Conservation (phyloP, 1,140 invertebrate genomes). For the Penaeus japonicus region DNA sequence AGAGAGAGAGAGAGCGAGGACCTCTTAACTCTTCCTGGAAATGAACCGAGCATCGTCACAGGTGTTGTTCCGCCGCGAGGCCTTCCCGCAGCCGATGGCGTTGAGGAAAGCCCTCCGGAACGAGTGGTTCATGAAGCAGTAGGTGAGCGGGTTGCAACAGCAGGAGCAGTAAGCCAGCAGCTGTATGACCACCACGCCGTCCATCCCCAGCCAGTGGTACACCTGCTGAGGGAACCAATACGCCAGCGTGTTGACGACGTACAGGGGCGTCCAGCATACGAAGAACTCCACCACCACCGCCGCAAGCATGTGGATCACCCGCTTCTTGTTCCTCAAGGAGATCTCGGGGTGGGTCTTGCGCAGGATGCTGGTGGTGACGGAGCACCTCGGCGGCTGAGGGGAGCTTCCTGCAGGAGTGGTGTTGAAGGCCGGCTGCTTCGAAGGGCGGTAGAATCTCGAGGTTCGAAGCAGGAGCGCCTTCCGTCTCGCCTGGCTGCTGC, state of each 20-base stretch:
- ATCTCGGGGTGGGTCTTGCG: constrained; percentile 79
- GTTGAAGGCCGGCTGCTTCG: too few relatives aligned
- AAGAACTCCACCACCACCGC: constrained; percentile 92
- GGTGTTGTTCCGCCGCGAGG: too few relatives aligned
- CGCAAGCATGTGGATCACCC: constrained; percentile 90
- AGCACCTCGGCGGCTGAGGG: too few relatives aligned
- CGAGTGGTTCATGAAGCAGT: constrained; percentile 91
- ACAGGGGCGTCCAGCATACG: constrained; percentile 90
- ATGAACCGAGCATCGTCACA: too few relatives aligned
- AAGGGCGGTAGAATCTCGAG: too few relatives aligned
- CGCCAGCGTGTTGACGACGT: constrained; percentile 82
- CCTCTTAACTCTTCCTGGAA: too few relatives aligned
- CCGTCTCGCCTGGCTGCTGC: too few relatives aligned
- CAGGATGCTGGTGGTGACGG: constrained; percentile 61
- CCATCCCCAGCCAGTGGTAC: constrained; percentile 74
- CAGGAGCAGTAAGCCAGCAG: constrained; percentile 84
- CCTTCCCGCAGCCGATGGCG: constrained; percentile 71
- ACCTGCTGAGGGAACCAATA: constrained; percentile 76
- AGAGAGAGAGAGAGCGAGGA: too few relatives aligned
- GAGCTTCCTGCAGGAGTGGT: too few relatives aligned
- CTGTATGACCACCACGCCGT: constrained; percentile 82
- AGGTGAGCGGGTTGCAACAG: constrained; percentile 92
- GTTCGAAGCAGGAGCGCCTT: too few relatives aligned
- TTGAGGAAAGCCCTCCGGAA: constrained; percentile 82
- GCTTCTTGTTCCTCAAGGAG: constrained; percentile 79